These are phyloP conservation scores for Elanoides forficatus DNA, from an alignment of 2,113 vertebrate species.

Conservation along the genomic window DNA sequence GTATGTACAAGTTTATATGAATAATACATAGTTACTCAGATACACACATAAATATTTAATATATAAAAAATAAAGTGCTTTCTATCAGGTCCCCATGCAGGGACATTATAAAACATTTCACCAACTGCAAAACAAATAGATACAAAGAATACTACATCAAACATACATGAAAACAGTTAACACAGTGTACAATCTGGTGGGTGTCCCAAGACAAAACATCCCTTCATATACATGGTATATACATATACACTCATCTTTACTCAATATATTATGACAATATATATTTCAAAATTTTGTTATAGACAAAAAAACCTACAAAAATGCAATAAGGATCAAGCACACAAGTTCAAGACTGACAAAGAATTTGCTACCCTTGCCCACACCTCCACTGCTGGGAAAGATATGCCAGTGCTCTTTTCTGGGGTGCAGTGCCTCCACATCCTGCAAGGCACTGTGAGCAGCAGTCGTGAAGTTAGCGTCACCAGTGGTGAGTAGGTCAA, in stretches of 20 bases:
- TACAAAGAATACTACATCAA: constrained; percentile 77
- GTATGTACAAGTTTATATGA: constrained; percentile 3
- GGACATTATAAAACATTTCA: constrained; percentile 82
- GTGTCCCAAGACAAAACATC: constrained; percentile 64
- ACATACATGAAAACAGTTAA: constrained; percentile 75
- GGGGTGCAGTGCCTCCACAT: constrained; percentile 90
- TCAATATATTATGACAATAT: constrained; percentile 86
- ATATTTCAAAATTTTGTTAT: constrained; percentile 76
- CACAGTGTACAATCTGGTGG: constrained; percentile 70
- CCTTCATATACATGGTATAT: constrained; percentile 84
- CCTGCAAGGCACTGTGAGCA: constrained; percentile 89
- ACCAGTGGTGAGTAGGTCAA: constrained; percentile 94
- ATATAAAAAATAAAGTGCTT: constrained; percentile 97
- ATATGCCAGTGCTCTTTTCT: constrained; percentile 89
- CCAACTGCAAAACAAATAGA: constrained; percentile 71
- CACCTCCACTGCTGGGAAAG: constrained; percentile 72
- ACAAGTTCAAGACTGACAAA: constrained; percentile 58
- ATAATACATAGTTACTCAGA: constrained; percentile 63
- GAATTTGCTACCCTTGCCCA: neutral
- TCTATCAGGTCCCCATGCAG: constrained; percentile 81
- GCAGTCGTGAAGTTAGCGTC: constrained; percentile 92
- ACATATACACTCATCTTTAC: constrained; percentile 78
- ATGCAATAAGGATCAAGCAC: constrained; percentile 56
- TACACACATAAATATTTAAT: constrained; percentile 79
- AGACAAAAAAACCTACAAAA: constrained; percentile 73